Percentiles rank a stretch among this genome's conserved stretches.
phyloP scores from a whole-genome alignment of 2,113 vertebrate genomes.

The Alligator sinensis region DNA sequence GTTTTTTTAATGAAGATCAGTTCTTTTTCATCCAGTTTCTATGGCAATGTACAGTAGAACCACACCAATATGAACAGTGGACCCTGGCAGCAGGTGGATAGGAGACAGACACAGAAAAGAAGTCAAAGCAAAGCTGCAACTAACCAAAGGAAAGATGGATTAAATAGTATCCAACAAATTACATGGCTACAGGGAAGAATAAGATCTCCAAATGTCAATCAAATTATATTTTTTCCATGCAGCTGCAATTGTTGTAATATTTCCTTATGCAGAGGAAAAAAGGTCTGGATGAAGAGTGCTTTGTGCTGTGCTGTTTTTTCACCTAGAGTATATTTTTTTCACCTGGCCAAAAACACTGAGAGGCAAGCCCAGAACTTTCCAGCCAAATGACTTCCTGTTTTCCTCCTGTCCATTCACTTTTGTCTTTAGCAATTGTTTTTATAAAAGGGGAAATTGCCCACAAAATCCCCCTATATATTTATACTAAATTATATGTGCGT shows the following conservation, averaged over 20 bases:
- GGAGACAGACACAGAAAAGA: neutral
- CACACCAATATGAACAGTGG: neutral
- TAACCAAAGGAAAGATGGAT: neutral
- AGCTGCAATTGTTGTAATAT: neutral
- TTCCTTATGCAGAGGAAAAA: neutral
- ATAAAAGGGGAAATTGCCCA: neutral
- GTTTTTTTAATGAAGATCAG: neutral
- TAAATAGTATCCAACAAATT: neutral
- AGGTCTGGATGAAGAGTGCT: neutral
- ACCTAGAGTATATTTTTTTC: neutral
- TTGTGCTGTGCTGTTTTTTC: neutral
- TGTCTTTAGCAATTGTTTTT: neutral
- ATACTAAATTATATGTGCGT: no score
- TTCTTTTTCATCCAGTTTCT: neutral
- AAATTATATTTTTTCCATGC: neutral
- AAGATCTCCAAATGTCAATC: neutral
- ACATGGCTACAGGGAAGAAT: neutral
- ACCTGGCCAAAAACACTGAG: neutral
- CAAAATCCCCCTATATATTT: neutral
- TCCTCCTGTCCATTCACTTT: neutral
- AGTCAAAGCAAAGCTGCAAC: neutral
- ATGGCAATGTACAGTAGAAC: neutral
- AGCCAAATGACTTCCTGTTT: neutral
- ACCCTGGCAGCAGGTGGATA: neutral
- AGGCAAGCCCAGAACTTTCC: neutral